Conservation (phyloP, 2,888 invertebrate genomes). For the Leptothorax acervorum region DNA sequence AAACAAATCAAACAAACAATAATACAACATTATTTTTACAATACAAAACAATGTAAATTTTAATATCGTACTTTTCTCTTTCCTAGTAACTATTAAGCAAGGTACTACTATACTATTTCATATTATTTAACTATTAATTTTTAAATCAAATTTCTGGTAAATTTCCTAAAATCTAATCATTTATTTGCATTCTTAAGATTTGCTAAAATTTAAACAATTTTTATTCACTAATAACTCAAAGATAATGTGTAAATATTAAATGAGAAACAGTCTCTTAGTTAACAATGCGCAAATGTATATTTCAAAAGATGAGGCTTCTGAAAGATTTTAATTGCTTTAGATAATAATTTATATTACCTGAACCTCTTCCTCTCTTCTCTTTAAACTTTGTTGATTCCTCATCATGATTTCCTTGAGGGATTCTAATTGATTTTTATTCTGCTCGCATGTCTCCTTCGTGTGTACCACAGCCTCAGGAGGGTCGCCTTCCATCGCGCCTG, state of each 20-base stretch:
- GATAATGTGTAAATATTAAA: background rate
- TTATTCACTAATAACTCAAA: background rate
- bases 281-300: background rate
- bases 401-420: conserved; percentile 83
- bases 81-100: background rate
- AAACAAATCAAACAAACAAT: too few species aligned
- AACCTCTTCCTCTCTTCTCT: conserved; percentile 83
- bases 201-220: background rate
- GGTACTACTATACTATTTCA: background rate
- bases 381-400: conserved; percentile 81
- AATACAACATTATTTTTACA: background rate
- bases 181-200: conserved; percentile 3
- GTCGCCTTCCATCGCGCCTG: conserved; percentile 77
- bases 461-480: conserved; percentile 72
- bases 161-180: background rate
- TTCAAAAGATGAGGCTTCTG: background rate
- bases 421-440: conserved; percentile 80
- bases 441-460: conserved; percentile 77
- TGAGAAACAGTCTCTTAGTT: background rate
- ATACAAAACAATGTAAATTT: background rate
- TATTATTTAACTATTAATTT: background rate
- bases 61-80: background rate
- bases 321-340: conserved; percentile 8
- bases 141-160: background rate
- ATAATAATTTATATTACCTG: conserved; percentile 77